phyloP scores from a whole-genome alignment of 2,888 invertebrate genomes.

The Tetropium fuscum region DNA sequence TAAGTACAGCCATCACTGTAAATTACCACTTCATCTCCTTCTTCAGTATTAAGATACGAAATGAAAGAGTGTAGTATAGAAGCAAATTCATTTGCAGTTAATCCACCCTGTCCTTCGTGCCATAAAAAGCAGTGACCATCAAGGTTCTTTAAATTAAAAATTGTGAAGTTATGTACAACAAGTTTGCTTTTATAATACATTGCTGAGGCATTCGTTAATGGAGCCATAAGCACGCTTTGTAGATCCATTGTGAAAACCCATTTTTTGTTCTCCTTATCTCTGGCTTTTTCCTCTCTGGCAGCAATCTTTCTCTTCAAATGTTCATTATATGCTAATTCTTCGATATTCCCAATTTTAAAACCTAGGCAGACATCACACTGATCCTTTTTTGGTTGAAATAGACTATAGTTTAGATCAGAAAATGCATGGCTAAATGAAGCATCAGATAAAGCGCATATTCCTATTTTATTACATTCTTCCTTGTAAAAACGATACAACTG shows the following conservation, averaged over 20 bases:
- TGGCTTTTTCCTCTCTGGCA: conserved; percentile 33
- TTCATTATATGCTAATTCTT: conserved; percentile 20
- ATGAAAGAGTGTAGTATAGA: background rate
- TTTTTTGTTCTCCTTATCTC: conserved; percentile 11
- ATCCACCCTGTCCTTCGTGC: conserved; percentile 33
- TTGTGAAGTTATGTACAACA: conserved; percentile 33
- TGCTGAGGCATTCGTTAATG: conserved; percentile 30
- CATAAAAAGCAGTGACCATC: conserved; percentile 37
- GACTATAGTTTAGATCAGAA: background rate
- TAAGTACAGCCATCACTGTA: background rate
- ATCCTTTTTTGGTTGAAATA: background rate
- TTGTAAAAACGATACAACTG: background rate
- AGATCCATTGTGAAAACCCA: conserved; percentile 33
- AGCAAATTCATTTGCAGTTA: conserved; percentile 32
- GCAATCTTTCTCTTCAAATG: conserved; percentile 26
- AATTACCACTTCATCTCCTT: background rate
- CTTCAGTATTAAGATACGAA: background rate
- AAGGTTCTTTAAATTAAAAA: conserved; percentile 28
- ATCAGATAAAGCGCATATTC: too few relatives aligned
- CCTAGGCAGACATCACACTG: background rate
- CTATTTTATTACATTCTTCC: background rate
- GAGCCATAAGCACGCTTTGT: conserved; percentile 32
- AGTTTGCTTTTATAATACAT: conserved; percentile 38
- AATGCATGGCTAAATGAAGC: background rate
- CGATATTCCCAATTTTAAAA: conserved; percentile 18